These are phyloP conservation scores for Scomberomorus guttatus DNA, from an alignment of 2,797 vertebrate genomes.

Conservation along the genomic window DNA sequence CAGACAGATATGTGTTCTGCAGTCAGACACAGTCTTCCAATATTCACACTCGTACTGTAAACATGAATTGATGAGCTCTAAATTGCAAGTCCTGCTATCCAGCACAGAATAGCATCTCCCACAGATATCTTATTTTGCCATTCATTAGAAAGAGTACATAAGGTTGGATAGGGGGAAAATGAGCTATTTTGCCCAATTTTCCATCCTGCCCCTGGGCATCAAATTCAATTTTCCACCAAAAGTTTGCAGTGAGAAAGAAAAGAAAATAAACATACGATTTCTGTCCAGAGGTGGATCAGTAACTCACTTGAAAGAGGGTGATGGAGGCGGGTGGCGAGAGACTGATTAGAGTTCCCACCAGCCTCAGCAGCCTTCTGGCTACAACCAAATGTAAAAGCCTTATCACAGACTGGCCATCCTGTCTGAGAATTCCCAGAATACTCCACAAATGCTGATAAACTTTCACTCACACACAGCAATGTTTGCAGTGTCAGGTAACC, in stretches of 20 bases:
- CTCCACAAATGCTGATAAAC: slow-evolving; percentile 69
- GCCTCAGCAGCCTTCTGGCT: slow-evolving; percentile 83
- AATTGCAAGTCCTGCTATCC: slow-evolving; percentile 63
- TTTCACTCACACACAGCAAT: slow-evolving; percentile 33
- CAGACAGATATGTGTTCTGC: slow-evolving; percentile 40
- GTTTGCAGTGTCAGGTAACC: slow-evolving; percentile 53
- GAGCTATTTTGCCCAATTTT: slow-evolving; percentile 90
- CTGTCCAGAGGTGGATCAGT: slow-evolving; percentile 84
- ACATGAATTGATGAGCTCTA: slow-evolving; percentile 76
- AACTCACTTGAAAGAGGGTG: slow-evolving; percentile 83
- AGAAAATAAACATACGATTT: slow-evolving; percentile 85
- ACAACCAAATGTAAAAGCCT: slow-evolving; percentile 78
- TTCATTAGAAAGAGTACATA: slow-evolving; percentile 83
- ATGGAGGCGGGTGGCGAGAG: slow-evolving; percentile 66
- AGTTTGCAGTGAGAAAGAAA: slow-evolving; percentile 80
- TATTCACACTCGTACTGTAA: slow-evolving; percentile 61
- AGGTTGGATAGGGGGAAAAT: slow-evolving; percentile 80
- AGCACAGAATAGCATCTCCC: slow-evolving; percentile 68
- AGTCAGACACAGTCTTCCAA: slow-evolving; percentile 50
- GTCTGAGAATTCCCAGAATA: slow-evolving; percentile 66
- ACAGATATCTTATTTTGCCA: slow-evolving; percentile 84
- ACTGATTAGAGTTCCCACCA: slow-evolving; percentile 81
- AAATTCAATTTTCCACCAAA: slow-evolving; percentile 90
- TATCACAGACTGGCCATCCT: slow-evolving; percentile 76
- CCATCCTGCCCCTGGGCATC: slow-evolving; percentile 87